These are phyloP conservation scores for Mugil cephalus DNA, from an alignment of 2,113 vertebrate species.

Conservation along the genomic window DNA sequence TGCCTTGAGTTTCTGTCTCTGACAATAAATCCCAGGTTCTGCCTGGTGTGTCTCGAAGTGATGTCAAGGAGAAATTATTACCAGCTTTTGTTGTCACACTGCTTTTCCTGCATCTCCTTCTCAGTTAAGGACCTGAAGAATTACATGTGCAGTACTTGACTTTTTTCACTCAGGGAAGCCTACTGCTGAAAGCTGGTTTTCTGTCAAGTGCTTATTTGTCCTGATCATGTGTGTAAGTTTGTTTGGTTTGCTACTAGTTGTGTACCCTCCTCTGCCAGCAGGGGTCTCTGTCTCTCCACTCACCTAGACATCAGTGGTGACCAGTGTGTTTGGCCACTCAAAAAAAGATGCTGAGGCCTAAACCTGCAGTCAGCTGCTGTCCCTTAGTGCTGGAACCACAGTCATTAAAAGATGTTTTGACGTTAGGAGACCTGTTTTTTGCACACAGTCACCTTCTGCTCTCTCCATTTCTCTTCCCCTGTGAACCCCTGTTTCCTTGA, in stretches of 20 bases:
- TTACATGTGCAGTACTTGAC: neutral
- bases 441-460: slow-evolving; percentile 40
- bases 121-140: neutral
- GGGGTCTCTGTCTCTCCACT: slow-evolving; percentile 71
- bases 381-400: slow-evolving; percentile 39
- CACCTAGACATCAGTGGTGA: neutral
- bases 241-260: slow-evolving; percentile 2
- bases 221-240: slow-evolving; percentile 6
- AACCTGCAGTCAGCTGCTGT: slow-evolving; percentile 31
- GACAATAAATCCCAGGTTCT: slow-evolving; percentile 41
- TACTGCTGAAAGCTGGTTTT: slow-evolving; percentile 14
- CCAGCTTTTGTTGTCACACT: slow-evolving; percentile 4
- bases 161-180: slow-evolving; percentile 14
- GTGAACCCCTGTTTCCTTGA: slow-evolving; percentile 70
- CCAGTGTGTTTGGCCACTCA: neutral
- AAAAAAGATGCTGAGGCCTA: neutral
- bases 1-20: slow-evolving; percentile 26
- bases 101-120: slow-evolving; percentile 11
- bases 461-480: slow-evolving; percentile 17
- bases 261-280: slow-evolving; percentile 53
- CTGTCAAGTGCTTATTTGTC: neutral
- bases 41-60: slow-evolving; percentile 35
- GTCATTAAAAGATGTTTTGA: slow-evolving; percentile 48
- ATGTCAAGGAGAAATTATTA: slow-evolving; percentile 41
- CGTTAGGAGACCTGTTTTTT: slow-evolving; percentile 31